phyloP scores from a whole-genome alignment of 2,113 vertebrate species.

The Odobenus rosmarus region DNA sequence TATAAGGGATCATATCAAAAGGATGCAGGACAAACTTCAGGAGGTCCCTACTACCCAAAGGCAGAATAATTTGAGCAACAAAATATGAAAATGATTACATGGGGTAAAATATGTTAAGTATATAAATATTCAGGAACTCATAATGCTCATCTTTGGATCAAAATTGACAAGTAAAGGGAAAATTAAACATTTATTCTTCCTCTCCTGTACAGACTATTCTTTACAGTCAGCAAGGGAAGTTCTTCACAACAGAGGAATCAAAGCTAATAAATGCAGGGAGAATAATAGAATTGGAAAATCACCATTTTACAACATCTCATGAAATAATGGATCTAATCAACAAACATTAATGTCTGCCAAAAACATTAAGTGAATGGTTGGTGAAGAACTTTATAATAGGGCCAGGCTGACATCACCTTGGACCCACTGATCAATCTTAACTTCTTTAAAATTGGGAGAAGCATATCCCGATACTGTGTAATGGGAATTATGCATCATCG shows the following conservation, averaged over 20 bases:
- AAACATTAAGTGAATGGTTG: background rate
- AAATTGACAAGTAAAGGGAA: background rate
- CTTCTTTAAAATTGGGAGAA: background rate
- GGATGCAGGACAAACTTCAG: background rate
- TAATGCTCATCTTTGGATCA: background rate
- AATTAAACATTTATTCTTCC: background rate
- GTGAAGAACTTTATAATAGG: background rate
- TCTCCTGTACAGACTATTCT: background rate
- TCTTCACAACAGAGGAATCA: background rate
- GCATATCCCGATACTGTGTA: background rate
- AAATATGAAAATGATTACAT: background rate
- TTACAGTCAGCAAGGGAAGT: background rate
- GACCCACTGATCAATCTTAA: background rate
- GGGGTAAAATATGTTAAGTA: background rate
- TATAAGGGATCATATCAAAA: background rate
- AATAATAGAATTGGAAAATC: constrained; percentile 10
- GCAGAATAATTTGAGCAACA: background rate
- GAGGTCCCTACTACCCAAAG: background rate
- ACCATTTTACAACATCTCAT: background rate
- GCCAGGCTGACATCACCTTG: background rate
- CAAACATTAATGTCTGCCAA: background rate
- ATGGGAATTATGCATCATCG: background rate
- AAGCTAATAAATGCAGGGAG: constrained; percentile 4
- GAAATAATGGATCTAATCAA: constrained; percentile 29
- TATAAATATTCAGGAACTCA: constrained; percentile 19